Percentiles rank a stretch among this genome's conserved stretches.
These are phyloP conservation scores for Oophaga pumilio DNA, from an alignment of 2,113 vertebrate species.

Conservation along the genomic window DNA sequence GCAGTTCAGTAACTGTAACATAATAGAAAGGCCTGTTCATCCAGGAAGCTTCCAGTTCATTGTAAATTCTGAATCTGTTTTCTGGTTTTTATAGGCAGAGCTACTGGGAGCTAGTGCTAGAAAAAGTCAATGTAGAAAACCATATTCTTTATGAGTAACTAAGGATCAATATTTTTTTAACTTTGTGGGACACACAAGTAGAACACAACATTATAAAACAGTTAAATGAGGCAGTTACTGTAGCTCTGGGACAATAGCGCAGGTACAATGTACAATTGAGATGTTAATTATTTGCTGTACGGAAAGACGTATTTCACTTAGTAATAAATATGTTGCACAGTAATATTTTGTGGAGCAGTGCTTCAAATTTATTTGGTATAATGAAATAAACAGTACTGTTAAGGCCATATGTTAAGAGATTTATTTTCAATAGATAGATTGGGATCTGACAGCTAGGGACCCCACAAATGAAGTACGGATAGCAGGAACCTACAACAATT, in stretches of 20 bases:
- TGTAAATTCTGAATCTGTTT: conserved; percentile 37
- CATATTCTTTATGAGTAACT: conserved; percentile 50
- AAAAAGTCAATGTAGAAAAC: conserved; percentile 48
- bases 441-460: not conserved
- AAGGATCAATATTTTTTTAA: conserved; percentile 49
- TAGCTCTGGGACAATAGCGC: conserved; percentile 16
- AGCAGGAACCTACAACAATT: too few relatives aligned
- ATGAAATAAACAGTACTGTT: not conserved
- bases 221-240: conserved; percentile 47
- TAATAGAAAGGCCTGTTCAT: conserved; percentile 20
- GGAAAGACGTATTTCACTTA: conserved; percentile 18
- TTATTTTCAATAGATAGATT: not conserved
- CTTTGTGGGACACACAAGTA: conserved; percentile 39
- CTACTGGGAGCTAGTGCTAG: conserved; percentile 37
- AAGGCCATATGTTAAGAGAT: not conserved
- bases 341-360: not conserved
- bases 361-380: not conserved
- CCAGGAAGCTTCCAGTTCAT: conserved; percentile 18
- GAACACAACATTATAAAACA: conserved; percentile 36
- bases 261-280: conserved; percentile 33
- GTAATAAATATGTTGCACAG: conserved; percentile 6
- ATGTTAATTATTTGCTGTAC: conserved; percentile 29
- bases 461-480: too few relatives aligned
- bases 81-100: conserved; percentile 27
- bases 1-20: conserved; percentile 43